phyloP scores from a whole-genome alignment of 2,888 invertebrate species.

The Strigamia crassipes region DNA sequence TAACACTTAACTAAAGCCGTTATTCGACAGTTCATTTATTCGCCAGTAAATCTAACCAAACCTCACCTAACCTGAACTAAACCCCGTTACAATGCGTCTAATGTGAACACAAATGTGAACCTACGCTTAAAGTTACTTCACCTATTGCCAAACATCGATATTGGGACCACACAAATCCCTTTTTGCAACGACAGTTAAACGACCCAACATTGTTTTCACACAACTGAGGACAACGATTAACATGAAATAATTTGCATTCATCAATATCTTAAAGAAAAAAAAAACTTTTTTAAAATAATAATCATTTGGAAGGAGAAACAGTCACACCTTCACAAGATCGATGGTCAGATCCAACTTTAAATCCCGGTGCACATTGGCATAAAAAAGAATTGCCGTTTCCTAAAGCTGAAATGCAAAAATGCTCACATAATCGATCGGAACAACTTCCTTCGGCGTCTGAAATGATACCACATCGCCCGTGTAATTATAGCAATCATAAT shows the following conservation, averaged over 20 bases:
- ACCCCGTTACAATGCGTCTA: too few relatives aligned
- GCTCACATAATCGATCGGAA: slow-evolving; percentile 11
- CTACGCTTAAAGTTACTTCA: slow-evolving; percentile 48
- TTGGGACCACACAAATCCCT: slow-evolving; percentile 72
- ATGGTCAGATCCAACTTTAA: slow-evolving; percentile 5
- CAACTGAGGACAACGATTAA: slow-evolving; percentile 82
- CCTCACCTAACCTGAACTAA: too few relatives aligned
- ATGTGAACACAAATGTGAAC: too few relatives aligned
- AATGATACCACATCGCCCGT: not conserved
- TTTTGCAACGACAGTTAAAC: slow-evolving; percentile 82
- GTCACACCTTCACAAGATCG: slow-evolving; percentile 42
- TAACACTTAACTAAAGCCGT: too few relatives aligned
- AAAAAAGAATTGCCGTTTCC: slow-evolving; percentile 15
- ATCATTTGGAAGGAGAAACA: too few relatives aligned
- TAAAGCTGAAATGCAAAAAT: slow-evolving; percentile 7
- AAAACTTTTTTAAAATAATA: not conserved
- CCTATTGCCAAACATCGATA: slow-evolving; percentile 69
- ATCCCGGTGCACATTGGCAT: slow-evolving; percentile 43
- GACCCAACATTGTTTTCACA: slow-evolving; percentile 91
- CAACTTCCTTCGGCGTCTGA: slow-evolving; percentile 37
- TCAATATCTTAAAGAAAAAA: slow-evolving; percentile 71
- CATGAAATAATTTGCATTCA: slow-evolving; percentile 74
- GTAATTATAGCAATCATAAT: slow-evolving; percentile 1
- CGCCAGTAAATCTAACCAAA: too few relatives aligned
- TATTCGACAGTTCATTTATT: too few relatives aligned